A percentile compares a stretch with the other conserved stretches of the same genome.
Evolutionary conservation across 2,888 invertebrate species (phyloP).

Genomic region (Fragum whitleyi): DNA sequence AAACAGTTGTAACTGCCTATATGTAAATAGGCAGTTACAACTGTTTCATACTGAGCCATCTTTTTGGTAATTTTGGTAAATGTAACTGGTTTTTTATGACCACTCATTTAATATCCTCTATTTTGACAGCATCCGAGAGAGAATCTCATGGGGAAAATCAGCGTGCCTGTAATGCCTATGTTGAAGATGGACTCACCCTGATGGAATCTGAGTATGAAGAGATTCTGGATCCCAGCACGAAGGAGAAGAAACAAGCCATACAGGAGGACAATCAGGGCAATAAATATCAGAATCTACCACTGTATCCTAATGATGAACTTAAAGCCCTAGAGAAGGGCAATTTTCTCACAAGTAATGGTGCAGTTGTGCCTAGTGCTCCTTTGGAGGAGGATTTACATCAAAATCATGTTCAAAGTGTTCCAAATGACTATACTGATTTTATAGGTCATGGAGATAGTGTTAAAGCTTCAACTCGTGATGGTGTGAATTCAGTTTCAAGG

Average conservation of each 20-base stretch:
- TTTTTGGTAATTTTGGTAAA: too few species aligned
- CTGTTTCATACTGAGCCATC: too few species aligned
- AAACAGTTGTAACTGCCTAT: too few species aligned
- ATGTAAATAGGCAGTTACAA: too few species aligned
- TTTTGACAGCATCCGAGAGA: constrained; percentile 41
- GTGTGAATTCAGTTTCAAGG: not conserved
- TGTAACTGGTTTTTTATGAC: too few species aligned
- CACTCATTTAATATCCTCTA: too few species aligned
- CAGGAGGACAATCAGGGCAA: constrained; percentile 15
- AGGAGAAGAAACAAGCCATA: constrained; percentile 30
- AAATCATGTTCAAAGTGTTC: constrained; percentile 37
- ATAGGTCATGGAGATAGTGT: constrained; percentile 19
- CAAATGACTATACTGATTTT: constrained; percentile 53
- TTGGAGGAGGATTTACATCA: constrained; percentile 56
- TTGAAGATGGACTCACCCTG: constrained; percentile 59
- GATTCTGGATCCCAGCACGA: constrained; percentile 54
- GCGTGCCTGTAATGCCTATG: constrained; percentile 58
- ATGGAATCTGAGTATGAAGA: constrained; percentile 72
- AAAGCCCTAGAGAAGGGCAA: constrained; percentile 15
- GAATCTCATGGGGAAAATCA: constrained; percentile 34
- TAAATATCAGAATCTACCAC: constrained; percentile 41
- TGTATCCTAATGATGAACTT: constrained; percentile 10
- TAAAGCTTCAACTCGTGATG: constrained; percentile 1
- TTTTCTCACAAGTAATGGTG: constrained; percentile 40
- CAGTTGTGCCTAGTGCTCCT: constrained; percentile 60